These are phyloP conservation scores for Eupristina koningsbergeri DNA, from an alignment of 1,140 invertebrate species.

Conservation along the genomic window DNA sequence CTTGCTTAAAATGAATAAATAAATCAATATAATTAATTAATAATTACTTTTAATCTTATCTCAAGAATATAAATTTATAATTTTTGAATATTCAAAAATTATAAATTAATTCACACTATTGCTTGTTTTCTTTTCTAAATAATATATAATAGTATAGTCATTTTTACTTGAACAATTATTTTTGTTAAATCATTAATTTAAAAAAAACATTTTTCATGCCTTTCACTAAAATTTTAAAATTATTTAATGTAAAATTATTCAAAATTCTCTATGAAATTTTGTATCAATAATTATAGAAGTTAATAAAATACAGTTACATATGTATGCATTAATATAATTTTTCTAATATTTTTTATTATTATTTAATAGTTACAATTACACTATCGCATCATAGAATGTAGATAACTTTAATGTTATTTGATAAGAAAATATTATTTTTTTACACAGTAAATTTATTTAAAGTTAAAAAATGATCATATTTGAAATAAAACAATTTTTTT, in stretches of 20 bases:
- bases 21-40: too few relatives aligned
- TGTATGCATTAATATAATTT: conserved; percentile 17
- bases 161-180: too few relatives aligned
- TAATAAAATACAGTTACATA: background rate
- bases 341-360: conserved; percentile 39
- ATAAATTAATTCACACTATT: too few relatives aligned
- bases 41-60: background rate
- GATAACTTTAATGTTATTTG: conserved; percentile 33
- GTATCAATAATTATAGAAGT: background rate
- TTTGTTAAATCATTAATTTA: too few relatives aligned
- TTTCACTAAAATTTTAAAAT: too few relatives aligned
- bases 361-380: conserved; percentile 37
- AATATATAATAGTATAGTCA: too few relatives aligned
- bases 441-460: background rate
- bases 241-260: too few relatives aligned
- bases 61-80: background rate
- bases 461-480: background rate
- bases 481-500: background rate
- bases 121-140: too few relatives aligned
- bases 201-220: too few relatives aligned
- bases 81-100: too few relatives aligned
- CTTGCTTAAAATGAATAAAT: background rate
- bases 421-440: background rate
- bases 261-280: too few relatives aligned
- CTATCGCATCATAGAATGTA: background rate